These are phyloP conservation scores for Euzetes globulus DNA, from an alignment of 2,888 invertebrate genomes.

Conservation along the genomic window DNA sequence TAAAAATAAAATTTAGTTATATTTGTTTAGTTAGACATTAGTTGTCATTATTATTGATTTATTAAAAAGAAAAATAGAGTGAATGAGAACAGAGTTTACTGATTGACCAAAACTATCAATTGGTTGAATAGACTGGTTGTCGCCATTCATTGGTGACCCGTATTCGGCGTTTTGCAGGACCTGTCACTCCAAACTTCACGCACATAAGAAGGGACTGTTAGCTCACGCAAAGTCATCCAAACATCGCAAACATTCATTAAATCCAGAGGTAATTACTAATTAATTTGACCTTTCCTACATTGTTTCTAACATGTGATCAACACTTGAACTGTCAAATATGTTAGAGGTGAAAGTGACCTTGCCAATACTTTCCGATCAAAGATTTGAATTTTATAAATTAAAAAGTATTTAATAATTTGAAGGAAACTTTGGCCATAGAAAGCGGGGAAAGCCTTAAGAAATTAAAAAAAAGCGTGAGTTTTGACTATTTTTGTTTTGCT, in stretches of 20 bases:
- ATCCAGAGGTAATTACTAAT: not conserved
- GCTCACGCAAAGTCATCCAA: constrained; percentile 35
- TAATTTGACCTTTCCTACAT: too few species aligned
- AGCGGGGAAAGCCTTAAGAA: constrained; percentile 6
- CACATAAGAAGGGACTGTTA: constrained; percentile 35
- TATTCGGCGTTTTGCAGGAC: constrained; percentile 31
- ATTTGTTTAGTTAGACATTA: too few species aligned
- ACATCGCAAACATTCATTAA: constrained; percentile 29
- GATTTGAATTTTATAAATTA: not conserved
- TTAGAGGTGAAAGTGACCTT: too few species aligned
- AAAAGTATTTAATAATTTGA: not conserved
- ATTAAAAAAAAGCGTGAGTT: constrained; percentile 27
- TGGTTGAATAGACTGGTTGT: constrained; percentile 29
- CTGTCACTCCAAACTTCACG: constrained; percentile 34
- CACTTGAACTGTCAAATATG: too few species aligned
- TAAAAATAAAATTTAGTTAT: not conserved
- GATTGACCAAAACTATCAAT: not conserved
- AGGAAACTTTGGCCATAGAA: not conserved
- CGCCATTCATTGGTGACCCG: constrained; percentile 27
- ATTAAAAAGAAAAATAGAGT: too few species aligned
- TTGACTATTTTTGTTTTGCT: not conserved
- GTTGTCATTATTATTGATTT: too few species aligned
- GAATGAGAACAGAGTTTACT: not conserved
- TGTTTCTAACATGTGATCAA: too few species aligned
- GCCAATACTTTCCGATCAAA: too few species aligned